A percentile compares a stretch with the other conserved stretches of the same genome.
Conservation (phyloP, 92 coral and sea anemone species). For the Phenganax stokvisi region DNA sequence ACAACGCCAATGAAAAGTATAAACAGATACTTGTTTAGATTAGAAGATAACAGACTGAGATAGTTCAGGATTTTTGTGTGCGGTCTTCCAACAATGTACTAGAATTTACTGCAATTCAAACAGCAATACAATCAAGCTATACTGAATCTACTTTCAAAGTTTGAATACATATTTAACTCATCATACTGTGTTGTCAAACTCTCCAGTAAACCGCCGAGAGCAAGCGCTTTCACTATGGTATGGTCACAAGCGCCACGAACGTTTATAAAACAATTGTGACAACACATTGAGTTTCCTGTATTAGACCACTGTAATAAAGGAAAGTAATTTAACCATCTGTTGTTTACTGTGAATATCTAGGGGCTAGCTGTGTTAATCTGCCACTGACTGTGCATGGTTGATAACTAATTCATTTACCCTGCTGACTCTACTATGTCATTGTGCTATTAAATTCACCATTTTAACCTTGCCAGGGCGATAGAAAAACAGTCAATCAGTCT, state of each 20-base stretch:
- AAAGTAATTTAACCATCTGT: background rate
- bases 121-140: too few species aligned
- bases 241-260: background rate
- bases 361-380: background rate
- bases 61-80: background rate
- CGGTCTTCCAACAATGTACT: background rate
- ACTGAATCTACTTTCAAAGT: too few species aligned
- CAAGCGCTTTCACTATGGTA: too few species aligned
- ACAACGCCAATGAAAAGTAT: constrained; percentile 1
- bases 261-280: background rate
- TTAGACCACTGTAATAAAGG: background rate
- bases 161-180: too few species aligned
- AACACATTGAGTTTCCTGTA: background rate
- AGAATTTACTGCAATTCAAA: too few species aligned
- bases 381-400: background rate
- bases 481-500: too few species aligned
- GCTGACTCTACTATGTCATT: too few species aligned
- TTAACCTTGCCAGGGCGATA: too few species aligned
- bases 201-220: too few species aligned
- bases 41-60: background rate
- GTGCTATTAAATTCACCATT: too few species aligned
- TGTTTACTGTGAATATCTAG: background rate
- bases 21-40: constrained; percentile 1
- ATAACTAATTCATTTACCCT: background rate
- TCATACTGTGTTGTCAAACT: too few species aligned